Conservation (phyloP, 2,113 vertebrate species). For the Ceratotherium simum region DNA sequence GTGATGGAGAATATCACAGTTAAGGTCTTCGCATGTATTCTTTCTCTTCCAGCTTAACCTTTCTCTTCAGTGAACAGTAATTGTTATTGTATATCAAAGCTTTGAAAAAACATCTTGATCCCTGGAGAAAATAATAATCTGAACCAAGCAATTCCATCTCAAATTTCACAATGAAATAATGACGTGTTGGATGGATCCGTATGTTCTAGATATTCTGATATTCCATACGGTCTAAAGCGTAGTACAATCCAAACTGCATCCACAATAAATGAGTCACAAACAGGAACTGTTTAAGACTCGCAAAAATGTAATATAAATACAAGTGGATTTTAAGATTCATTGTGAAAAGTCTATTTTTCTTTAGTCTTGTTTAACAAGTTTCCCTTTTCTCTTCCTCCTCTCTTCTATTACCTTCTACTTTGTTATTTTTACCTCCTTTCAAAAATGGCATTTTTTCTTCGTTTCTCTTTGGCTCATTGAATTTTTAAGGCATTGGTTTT, state of each 20-base stretch:
- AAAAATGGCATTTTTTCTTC: background rate
- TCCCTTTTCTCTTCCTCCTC: background rate
- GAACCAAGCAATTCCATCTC: constrained; percentile 14
- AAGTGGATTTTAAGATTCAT: constrained; percentile 2
- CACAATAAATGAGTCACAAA: constrained; percentile 51
- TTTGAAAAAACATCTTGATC: background rate
- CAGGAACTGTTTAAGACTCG: background rate
- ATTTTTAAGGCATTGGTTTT: constrained; percentile 29
- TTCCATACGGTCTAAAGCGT: constrained; percentile 31
- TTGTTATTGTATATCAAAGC: background rate
- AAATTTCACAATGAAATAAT: constrained; percentile 17
- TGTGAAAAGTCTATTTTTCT: constrained; percentile 34
- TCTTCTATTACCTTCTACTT: background rate
- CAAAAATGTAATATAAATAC: constrained; percentile 42
- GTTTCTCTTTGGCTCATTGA: background rate
- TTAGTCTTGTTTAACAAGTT: constrained; percentile 17
- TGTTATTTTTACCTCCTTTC: background rate
- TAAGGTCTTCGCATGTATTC: background rate
- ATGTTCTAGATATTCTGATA: constrained; percentile 50
- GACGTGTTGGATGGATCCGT: background rate
- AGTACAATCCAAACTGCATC: background rate
- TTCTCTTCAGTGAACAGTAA: constrained; percentile 18
- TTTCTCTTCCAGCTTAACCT: constrained; percentile 21
- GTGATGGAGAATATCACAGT: background rate
- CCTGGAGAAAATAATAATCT: background rate